phyloP scores from a whole-genome alignment of 2,797 vertebrate genomes.

The Chaetodon trifasciatus region DNA sequence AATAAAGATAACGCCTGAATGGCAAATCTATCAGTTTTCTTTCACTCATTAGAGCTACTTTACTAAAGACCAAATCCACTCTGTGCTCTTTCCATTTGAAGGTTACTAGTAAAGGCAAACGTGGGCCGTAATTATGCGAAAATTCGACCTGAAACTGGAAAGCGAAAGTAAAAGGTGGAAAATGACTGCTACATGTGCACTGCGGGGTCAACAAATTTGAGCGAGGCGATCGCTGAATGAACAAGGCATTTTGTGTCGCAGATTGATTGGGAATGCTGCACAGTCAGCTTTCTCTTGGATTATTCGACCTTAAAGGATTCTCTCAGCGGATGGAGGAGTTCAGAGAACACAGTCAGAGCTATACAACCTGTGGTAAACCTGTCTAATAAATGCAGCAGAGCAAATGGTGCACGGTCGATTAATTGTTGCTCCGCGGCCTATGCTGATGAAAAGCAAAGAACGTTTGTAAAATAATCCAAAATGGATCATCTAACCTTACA shows the following conservation, averaged over 20 bases:
- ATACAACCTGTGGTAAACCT: not conserved
- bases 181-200: constrained; percentile 33
- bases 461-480: constrained; percentile 21
- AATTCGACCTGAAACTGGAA: constrained; percentile 51
- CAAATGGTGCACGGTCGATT: constrained; percentile 9
- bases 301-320: constrained; percentile 14
- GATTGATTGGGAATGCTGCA: constrained; percentile 34
- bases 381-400: constrained; percentile 31
- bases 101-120: constrained; percentile 6
- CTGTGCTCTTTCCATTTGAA: constrained; percentile 9
- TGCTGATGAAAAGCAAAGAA: constrained; percentile 12
- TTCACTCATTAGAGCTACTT: constrained; percentile 5
- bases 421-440: not conserved
- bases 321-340: constrained; percentile 7
- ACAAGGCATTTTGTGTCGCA: constrained; percentile 23
- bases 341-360: not conserved
- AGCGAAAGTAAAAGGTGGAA: constrained; percentile 62
- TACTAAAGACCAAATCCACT: constrained; percentile 21
- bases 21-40: not conserved
- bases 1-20: not conserved
- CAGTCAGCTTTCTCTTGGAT: constrained; percentile 31
- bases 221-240: constrained; percentile 27
- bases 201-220: constrained; percentile 56
- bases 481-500: not conserved
- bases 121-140: constrained; percentile 31